Percentiles rank a stretch among this genome's conserved stretches.
These are phyloP conservation scores for Elgonia sp. DNA, from an alignment of 2,888 invertebrate species.

Conservation along the genomic window DNA sequence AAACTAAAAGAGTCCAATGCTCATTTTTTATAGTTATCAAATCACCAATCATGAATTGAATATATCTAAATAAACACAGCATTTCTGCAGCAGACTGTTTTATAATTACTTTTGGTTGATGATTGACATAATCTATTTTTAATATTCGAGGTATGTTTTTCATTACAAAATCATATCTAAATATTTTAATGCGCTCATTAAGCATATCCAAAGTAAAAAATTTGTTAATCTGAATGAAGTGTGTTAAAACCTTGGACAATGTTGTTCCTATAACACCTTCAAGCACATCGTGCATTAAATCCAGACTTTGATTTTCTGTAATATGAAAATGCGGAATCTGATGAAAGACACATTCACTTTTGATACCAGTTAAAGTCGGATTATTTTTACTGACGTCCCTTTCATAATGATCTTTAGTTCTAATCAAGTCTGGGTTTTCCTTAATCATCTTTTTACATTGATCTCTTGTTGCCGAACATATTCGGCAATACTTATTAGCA, in stretches of 20 bases:
- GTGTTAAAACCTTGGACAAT: not conserved
- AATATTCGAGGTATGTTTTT: too few relatives aligned
- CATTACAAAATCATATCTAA: too few relatives aligned
- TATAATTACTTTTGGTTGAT: too few relatives aligned
- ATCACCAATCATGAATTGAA: too few relatives aligned
- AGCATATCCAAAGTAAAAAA: not conserved
- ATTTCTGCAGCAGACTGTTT: too few relatives aligned
- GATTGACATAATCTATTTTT: too few relatives aligned
- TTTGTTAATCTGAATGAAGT: not conserved
- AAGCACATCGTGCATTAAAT: not conserved
- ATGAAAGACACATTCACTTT: not conserved
- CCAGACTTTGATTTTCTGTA: not conserved
- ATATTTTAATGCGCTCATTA: not conserved
- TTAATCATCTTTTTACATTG: not conserved
- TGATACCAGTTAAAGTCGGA: not conserved
- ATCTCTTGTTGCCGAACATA: not conserved
- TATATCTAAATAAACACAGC: too few relatives aligned
- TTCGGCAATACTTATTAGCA: not conserved
- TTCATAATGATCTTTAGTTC: slow-evolving; percentile 27
- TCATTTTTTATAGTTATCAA: too few relatives aligned
- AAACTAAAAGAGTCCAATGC: too few relatives aligned
- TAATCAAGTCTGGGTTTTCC: not conserved
- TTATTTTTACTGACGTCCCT: slow-evolving; percentile 23
- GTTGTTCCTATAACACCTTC: not conserved
- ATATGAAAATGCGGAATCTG: not conserved